Percentiles rank a stretch among this genome's conserved stretches.
Conservation (phyloP, 2,113 vertebrate species). For the Gasterosteus nipponicus region DNA sequence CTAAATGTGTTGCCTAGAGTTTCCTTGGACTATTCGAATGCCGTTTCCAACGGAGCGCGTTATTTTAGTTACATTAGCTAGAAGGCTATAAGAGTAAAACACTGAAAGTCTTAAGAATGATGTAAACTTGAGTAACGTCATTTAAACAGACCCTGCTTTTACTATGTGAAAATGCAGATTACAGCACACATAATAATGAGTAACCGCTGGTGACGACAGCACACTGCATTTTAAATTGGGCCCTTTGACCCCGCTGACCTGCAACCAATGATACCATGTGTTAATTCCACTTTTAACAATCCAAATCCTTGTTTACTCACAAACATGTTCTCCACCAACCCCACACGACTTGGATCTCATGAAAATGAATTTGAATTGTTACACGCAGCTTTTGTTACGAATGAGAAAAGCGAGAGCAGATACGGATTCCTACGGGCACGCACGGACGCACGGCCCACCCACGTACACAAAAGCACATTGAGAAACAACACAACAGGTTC, state of each 20-base stretch:
- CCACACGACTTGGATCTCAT: conserved; percentile 19
- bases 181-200: neutral
- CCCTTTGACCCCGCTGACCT: conserved; percentile 29
- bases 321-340: conserved; percentile 15
- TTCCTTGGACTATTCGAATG: conserved; percentile 11
- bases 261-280: neutral
- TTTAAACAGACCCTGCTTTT: conserved; percentile 3
- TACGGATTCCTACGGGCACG: neutral
- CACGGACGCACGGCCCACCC: neutral
- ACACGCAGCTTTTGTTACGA: neutral
- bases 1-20: conserved; percentile 2
- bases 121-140: neutral
- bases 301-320: conserved; percentile 15
- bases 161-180: conserved; percentile 3
- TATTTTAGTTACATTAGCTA: neutral
- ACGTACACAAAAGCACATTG: neutral
- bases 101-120: neutral
- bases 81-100: neutral
- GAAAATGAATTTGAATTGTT: neutral
- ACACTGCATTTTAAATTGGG: conserved; percentile 39
- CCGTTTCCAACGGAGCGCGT: neutral
- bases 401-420: neutral
- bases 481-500: conserved; percentile 13
- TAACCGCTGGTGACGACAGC: conserved; percentile 35
- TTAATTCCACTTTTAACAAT: conserved; percentile 17